Evolutionary conservation across 1,140 invertebrate species (phyloP).

Genomic region (Philopotamus ludificatus): DNA sequence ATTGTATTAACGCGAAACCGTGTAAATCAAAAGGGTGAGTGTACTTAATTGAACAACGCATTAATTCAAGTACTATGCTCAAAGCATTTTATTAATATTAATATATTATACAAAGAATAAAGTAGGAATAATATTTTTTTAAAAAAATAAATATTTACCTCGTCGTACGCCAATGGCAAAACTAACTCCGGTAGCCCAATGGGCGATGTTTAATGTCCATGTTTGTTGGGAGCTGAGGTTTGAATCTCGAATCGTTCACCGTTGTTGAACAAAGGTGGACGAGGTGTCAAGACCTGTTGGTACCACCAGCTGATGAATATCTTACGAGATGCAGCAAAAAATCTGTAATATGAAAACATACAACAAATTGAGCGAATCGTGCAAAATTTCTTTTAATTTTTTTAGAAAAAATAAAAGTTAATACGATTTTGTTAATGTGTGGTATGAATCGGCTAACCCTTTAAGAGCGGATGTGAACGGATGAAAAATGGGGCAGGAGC

Average conservation of each 20-base stretch:
- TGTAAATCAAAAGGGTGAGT: too few species aligned
- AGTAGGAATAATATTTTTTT: too few species aligned
- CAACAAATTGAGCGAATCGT: neutral
- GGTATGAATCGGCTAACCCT: too few species aligned
- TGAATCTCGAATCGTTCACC: neutral
- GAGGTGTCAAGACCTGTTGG: constrained; percentile 12
- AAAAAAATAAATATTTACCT: neutral
- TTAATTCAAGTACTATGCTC: too few species aligned
- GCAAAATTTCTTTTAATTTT: too few species aligned
- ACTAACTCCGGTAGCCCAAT: constrained; percentile 39
- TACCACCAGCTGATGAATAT: constrained; percentile 13
- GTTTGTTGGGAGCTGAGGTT: constrained; percentile 19
- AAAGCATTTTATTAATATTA: too few species aligned
- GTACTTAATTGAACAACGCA: too few species aligned
- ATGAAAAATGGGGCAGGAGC: constrained; percentile 29
- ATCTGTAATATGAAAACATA: neutral
- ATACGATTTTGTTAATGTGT: too few species aligned
- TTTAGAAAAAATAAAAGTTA: too few species aligned
- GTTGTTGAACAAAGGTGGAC: constrained; percentile 17
- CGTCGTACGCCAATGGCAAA: constrained; percentile 16
- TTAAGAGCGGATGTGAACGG: constrained; percentile 1
- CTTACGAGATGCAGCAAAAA: neutral
- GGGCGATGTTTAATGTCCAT: constrained; percentile 36
- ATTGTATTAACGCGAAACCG: too few species aligned
- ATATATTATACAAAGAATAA: too few species aligned